Evolutionary conservation across 2,888 invertebrate genomes (phyloP), one percentile per base, ranked within the genome.

Genomic region (Ectobius pallidus): DNA sequence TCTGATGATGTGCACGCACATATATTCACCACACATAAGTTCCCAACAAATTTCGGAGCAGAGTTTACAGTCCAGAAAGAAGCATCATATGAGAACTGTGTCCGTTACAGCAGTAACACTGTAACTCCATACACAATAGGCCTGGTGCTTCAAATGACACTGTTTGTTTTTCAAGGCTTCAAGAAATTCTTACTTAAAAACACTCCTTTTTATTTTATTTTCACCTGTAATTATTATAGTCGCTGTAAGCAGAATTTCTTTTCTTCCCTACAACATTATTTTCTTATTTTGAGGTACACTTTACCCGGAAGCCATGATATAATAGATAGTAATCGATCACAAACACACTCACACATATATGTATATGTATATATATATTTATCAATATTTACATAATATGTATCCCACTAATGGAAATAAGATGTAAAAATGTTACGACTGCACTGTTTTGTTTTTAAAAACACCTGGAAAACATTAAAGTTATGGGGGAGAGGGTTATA

Each of bases 351-450:
- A 61, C 72, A 72, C 68, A 72, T 44, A 68, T 30, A 68, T 55
- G 32, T 67, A 68, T n/a, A n/a, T n/a, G n/a, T n/a, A n/a, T n/a
- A 6, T 65, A 71, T 69, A 46, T 70, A 70, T 44, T 32, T 58
- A 11, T 58, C 30, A 58, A 58, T 65, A 65, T 65, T 46, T 65
- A 44, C 42, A 42, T 22, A 58, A 20, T 46, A 65, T 68, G 39
- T 68, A 32, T 58, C 34, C 39, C 39, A 72, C 61, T 62, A 72
- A 42, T 39, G 27, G 25, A 49, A 49, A 44, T 58, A 20, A 69
- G 73, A 52, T 68, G 73, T 73, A 73, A 67, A 73, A 73, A 73
- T 46, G 46, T 62, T 67, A 72, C 34, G 49, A 72, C 58, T 62
- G 46, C 25, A 49, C 39, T 69, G 42, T 46, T 65, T 65, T 16